These are phyloP conservation scores for Gila robusta DNA, from an alignment of 2,797 vertebrate genomes.

Conservation along the genomic window DNA sequence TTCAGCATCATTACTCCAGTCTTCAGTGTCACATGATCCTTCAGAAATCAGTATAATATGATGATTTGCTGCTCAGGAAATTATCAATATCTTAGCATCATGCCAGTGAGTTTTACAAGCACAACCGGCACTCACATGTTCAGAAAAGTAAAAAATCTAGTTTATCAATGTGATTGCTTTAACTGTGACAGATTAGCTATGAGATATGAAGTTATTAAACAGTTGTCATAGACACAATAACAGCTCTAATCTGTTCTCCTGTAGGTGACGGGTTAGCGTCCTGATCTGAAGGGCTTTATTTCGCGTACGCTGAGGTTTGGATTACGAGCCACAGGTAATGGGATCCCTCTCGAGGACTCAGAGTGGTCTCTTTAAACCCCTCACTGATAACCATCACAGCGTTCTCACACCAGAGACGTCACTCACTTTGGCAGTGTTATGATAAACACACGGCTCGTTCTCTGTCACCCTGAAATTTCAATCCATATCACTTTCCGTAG, in stretches of 20 bases:
- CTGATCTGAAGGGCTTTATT: constrained; percentile 28
- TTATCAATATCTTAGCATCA: neutral
- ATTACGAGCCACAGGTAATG: constrained; percentile 33
- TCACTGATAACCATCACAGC: constrained; percentile 35
- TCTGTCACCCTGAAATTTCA: neutral
- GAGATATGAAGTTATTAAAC: neutral
- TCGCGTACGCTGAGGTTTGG: constrained; percentile 19
- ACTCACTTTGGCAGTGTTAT: constrained; percentile 21
- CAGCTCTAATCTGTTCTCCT: neutral
- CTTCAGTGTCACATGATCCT: too few species aligned
- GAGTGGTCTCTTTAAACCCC: constrained; percentile 13
- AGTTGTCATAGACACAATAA: neutral
- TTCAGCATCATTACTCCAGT: neutral
- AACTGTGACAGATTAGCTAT: neutral
- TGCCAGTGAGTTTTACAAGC: too few species aligned
- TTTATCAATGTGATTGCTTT: neutral
- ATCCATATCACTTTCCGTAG: constrained; percentile 15
- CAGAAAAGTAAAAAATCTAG: neutral
- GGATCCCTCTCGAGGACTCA: constrained; percentile 21
- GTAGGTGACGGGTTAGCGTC: neutral
- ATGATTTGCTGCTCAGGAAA: too few species aligned
- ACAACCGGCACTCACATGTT: too few species aligned
- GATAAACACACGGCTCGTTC: neutral
- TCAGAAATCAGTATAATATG: too few species aligned
- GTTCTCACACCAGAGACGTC: constrained; percentile 37